Evolutionary conservation across 37 sponge, comb jelly and placozoan genomes (phyloP), one percentile per base, ranked within the genome.

Genomic region (Spongia lamella): DNA sequence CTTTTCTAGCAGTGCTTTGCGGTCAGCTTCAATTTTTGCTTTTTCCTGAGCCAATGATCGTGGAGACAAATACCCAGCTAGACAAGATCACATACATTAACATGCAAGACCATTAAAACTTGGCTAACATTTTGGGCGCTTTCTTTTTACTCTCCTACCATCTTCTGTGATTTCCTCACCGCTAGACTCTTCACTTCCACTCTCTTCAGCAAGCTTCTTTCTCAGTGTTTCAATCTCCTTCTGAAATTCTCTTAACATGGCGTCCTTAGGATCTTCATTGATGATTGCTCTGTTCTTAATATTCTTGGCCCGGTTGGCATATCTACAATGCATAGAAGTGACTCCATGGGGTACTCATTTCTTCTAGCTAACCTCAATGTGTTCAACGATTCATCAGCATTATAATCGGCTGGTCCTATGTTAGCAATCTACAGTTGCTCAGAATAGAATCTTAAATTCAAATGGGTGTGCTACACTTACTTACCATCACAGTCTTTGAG

Each of bases 231-330:
- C 91, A 51, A 98, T 98, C 66, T 98, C 96, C 66, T 95, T 88
- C 76, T 98, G 99, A 60, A 94, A 98, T 69, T 98, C 93, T 63
- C 99, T 80, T 61, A 98, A 59, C 79, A 98, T 83, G 55, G 99
- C 99, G 72, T 98, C 99, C 67, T 98, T 98, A 0, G 99, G 99
- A 72, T 98, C 99, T 64, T 98, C 99, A 58, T 98, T 98, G 79
- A 98, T 98, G 34, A 68, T 82, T 13, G 96, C 96, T 37, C 75
- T 75, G 82, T 98, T 98, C 82, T 98, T 78, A 68, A 98, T 98
- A 47, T 85, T 95, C 81, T 98, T 98, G 39, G 99, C 99, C 31
- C 93, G 56, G 72, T 89, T 86, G 26, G 96, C 96, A 82, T 96
- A 96, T 52, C 89, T 91, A 39, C 0, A 27, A n/a, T 21, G n/a